phyloP scores from a whole-genome alignment of 2,797 vertebrate species.

The Sebastes diaconus region DNA sequence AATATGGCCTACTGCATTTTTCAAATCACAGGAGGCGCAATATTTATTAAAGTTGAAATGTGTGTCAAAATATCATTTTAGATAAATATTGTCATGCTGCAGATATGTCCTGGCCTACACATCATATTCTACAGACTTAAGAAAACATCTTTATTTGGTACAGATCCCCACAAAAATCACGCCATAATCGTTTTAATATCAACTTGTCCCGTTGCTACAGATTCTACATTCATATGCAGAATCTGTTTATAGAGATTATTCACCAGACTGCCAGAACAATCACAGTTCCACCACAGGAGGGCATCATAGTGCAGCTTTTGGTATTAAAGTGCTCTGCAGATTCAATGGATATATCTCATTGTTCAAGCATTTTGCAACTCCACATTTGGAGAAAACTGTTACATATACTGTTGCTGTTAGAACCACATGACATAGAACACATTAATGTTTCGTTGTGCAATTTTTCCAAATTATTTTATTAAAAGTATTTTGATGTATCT shows the following conservation, averaged over 20 bases:
- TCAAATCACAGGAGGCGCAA: neutral
- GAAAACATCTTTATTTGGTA: neutral
- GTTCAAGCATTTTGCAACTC: no score
- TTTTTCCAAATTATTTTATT: neutral
- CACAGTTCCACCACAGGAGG: no score
- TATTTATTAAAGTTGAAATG: neutral
- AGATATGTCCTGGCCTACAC: neutral
- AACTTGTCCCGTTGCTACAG: neutral
- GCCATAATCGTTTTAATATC: neutral
- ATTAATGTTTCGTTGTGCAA: neutral
- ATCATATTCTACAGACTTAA: neutral
- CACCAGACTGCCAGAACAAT: no score
- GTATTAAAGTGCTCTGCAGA: no score
- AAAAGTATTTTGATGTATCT: neutral
- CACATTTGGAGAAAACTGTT: no score
- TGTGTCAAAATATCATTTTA: neutral
- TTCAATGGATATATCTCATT: no score
- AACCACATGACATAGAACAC: no score
- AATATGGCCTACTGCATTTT: neutral
- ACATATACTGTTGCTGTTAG: no score
- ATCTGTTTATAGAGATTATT: neutral
- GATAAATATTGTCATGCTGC: neutral
- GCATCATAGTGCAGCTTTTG: no score
- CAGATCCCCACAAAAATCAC: neutral
- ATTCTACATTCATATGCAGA: neutral